Conservation (phyloP, 2,888 invertebrate genomes). For the Orthosia gracilis region DNA sequence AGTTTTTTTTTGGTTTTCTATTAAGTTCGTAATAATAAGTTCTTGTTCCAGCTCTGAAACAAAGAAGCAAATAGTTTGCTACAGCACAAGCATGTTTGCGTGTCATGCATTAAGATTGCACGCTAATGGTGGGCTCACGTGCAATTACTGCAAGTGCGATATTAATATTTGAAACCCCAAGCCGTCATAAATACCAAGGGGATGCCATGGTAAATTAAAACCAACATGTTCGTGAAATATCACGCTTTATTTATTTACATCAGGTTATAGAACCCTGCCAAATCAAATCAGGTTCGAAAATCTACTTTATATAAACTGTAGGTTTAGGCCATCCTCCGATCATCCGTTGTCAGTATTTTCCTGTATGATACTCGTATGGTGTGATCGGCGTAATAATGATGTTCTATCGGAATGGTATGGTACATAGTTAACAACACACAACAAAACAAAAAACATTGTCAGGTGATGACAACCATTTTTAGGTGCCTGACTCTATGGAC, state of each 20-base stretch:
- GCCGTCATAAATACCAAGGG: constrained; percentile 4
- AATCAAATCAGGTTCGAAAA: constrained; percentile 4
- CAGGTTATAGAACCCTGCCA: background rate
- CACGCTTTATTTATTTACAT: background rate
- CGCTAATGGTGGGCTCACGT: constrained; percentile 33
- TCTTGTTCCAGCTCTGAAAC: background rate
- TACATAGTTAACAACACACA: too few species aligned
- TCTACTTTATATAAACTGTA: background rate
- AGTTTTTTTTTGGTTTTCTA: too few species aligned
- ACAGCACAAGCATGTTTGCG: constrained; percentile 17
- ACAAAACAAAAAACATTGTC: background rate
- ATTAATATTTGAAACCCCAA: constrained; percentile 53
- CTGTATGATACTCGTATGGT: background rate
- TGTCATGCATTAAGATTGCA: constrained; percentile 18
- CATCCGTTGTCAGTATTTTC: background rate
- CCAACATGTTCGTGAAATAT: background rate
- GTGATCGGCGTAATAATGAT: background rate
- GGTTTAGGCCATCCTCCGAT: background rate
- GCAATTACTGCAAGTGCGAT: constrained; percentile 47
- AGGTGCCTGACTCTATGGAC: too few species aligned
- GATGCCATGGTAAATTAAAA: constrained; percentile 18
- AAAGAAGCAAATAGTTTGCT: constrained; percentile 8
- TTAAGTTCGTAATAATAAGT: too few species aligned
- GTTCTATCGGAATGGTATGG: background rate
- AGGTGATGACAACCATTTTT: background rate